phyloP scores from a whole-genome alignment of 2,113 vertebrate species.

The Mola mola region DNA sequence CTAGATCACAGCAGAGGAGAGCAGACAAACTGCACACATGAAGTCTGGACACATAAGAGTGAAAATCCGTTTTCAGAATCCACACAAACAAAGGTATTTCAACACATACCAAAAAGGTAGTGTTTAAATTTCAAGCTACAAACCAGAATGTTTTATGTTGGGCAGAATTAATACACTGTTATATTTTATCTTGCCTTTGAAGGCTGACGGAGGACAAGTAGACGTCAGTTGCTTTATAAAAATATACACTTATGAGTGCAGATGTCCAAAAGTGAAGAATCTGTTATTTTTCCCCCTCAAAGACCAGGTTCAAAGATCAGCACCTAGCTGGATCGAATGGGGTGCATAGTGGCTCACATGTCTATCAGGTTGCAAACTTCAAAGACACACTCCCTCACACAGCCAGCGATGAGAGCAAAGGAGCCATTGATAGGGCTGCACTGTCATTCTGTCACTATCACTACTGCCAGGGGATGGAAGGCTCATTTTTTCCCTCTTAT shows the following conservation, averaged over 20 bases:
- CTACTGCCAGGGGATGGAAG: conserved; percentile 61
- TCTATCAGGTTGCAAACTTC: conserved; percentile 84
- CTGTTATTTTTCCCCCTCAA: conserved; percentile 73
- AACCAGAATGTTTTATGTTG: conserved; percentile 16
- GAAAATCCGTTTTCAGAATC: conserved; percentile 19
- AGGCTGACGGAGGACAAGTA: conserved; percentile 14
- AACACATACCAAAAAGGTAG: not conserved
- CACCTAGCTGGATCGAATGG: conserved; percentile 70
- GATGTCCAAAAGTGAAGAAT: conserved; percentile 55
- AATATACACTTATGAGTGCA: conserved; percentile 30
- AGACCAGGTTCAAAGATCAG: conserved; percentile 82
- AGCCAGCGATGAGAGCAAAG: conserved; percentile 76
- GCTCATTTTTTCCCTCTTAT: conserved; percentile 64
- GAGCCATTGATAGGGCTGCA: conserved; percentile 64
- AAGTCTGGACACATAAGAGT: conserved; percentile 43
- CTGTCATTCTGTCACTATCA: conserved; percentile 76
- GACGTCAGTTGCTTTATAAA: conserved; percentile 17
- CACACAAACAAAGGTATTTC: conserved; percentile 1
- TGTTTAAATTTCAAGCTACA: not conserved
- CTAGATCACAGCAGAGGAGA: conserved; percentile 65
- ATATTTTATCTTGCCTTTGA: conserved; percentile 9
- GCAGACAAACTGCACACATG: conserved; percentile 48
- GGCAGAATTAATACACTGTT: not conserved
- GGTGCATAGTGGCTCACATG: conserved; percentile 74
- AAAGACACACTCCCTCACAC: conserved; percentile 75